A percentile compares a stretch with the other conserved stretches of the same genome.
Conservation (phyloP, 2,797 vertebrate genomes). For the Tauraco hartlaubi region DNA sequence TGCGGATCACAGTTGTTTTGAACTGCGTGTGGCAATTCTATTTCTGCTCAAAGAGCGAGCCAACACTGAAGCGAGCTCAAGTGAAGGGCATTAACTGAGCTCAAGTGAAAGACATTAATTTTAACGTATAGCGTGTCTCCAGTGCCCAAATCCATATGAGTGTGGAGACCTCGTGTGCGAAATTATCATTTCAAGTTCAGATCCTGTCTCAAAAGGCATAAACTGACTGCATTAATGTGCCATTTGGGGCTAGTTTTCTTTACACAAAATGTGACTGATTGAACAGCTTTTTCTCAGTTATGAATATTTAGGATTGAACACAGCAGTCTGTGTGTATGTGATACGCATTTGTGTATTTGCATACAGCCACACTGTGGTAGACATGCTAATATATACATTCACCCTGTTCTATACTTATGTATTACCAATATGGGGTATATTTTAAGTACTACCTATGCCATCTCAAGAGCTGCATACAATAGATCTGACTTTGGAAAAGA, state of each 20-base stretch:
- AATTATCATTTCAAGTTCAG: neutral
- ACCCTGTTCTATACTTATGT: neutral
- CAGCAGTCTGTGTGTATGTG: neutral
- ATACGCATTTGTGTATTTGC: neutral
- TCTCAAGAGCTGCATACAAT: neutral
- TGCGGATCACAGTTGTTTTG: neutral
- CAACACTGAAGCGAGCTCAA: neutral
- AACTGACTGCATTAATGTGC: conserved; percentile 3
- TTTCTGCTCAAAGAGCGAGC: neutral
- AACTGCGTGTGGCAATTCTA: neutral
- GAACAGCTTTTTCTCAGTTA: neutral
- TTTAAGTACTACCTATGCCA: neutral
- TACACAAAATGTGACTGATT: neutral
- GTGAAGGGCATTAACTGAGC: neutral
- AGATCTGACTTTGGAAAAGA: neutral
- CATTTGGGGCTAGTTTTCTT: conserved; percentile 11
- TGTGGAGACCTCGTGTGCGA: neutral
- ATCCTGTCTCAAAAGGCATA: neutral
- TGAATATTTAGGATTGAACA: neutral
- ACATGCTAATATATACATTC: neutral
- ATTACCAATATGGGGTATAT: neutral
- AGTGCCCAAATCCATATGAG: neutral
- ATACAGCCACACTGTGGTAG: neutral
- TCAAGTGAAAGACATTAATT: conserved; percentile 3
- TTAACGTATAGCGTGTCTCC: neutral